Base-by-base conservation (phyloP, 1,140 invertebrate species). In the Hesperophylax magnus region DNA sequence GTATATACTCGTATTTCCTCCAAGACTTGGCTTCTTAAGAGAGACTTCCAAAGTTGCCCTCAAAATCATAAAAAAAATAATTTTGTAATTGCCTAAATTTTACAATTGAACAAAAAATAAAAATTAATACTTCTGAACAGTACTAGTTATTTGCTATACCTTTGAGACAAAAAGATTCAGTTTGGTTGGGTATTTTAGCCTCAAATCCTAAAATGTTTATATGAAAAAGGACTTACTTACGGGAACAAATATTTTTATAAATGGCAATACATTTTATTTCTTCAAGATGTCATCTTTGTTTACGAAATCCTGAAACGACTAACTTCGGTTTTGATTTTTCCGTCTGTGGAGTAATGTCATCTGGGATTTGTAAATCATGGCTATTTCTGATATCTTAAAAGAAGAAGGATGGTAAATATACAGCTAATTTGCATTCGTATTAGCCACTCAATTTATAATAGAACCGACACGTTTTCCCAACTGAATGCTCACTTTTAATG, bases 341-440 rank as follows among this genome's bases (percentile, higher is more conserved):
- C 47, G 77, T 78, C 61, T 69, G 67, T 75, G 78, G 53, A 63
- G 69, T 80, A 80, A 80, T 80, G 78, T 80, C 78, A 80, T 80
- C 65, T 53, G 0, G 58, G 67, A 78, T 61, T 75, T 65, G 71
- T 52, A 77, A 74, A 81, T 65, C 61, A 81, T 81, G 79, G 72
- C 79, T 77, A 77, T 81, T 56, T 72, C 67, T 85, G 90, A 92
- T 84, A 89, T 86, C 85, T 88, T 93, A 77, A 88, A 88, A 85
- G 91, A 92, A 77, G 87, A 90, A 83, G 92, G 92, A 84, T 93
- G 92, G 92, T 93, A 87, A 91, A 86, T 39, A 89, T 81, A 77
- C 79, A 52, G 74, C 58, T 24, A 34, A 34, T n/a, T 53, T 2
- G 17, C 1, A 56, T 4, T 24, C 24, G 4, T 18, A 31, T 75